Base-by-base conservation (phyloP, 2,797 vertebrate species). In the Eulemur rubriventer region DNA sequence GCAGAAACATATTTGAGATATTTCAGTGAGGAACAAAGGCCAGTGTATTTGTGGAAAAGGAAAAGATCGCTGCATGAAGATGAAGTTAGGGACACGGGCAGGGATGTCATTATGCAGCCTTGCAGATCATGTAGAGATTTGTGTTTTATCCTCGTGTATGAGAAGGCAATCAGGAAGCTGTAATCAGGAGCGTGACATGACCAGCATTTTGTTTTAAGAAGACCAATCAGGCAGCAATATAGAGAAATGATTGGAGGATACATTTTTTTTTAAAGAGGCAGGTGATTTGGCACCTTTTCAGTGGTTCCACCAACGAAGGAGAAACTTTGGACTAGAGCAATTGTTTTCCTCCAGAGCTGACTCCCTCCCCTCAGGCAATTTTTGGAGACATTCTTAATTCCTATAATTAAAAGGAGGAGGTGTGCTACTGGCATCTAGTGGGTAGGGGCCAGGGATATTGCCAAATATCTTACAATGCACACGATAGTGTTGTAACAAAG, bases 51-150 rank as follows among this genome's bases (percentile, higher is more conserved):
- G 24, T 14, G 52, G n/a, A 35, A 14, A 6, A 55, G 59, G 6
- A 2, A 75, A 59, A 16, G 16, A 65, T 0, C 14, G 10, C 1
- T 1, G 26, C 9, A 11, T 22, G 33, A 41, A 81, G 30, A 57
- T 63, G 38, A 46, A 26, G 35, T 70, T 50, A 57, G 52, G 50
- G 61, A 35, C 52, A 6, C 0, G 0, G 55, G 43, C 63, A 35
- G 41, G 33, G 72, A 28, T 7, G 17, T 0, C 0, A 35, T 30
- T 1, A 1, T 5, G 11, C 22, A 43, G 38, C 1, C 43, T 75
- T 30, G 24, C 0, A 35, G 30, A 20, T 50, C 14, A 20, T 8
- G 1, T 5, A 41, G 7, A 85, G 6, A 28, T 55, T 30, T 30
- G 1, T 55, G 7, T 63, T 80, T 94, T 41, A 61, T 43, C 43